Percentiles rank a stretch among this genome's conserved stretches.
These are phyloP conservation scores for Sandelia bainsii DNA, from an alignment of 2,797 vertebrate genomes.

Conservation along the genomic window DNA sequence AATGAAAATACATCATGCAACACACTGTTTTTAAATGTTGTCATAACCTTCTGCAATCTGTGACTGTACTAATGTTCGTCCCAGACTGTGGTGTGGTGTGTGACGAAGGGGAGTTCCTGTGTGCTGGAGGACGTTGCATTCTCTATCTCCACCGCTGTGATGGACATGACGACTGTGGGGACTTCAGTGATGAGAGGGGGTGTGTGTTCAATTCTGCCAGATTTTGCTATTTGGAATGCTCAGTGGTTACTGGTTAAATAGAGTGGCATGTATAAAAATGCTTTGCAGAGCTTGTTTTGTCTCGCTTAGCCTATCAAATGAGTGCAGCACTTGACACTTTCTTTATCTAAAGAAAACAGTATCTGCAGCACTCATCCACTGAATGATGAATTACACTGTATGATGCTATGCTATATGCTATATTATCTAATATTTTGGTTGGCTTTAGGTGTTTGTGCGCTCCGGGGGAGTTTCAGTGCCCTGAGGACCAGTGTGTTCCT, in stretches of 20 bases:
- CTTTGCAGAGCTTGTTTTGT: neutral
- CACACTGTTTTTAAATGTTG: neutral
- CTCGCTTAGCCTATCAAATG: neutral
- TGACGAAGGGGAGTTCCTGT: constrained; percentile 84
- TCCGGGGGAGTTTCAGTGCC: constrained; percentile 86
- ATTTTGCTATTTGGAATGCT: neutral
- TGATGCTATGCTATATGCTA: neutral
- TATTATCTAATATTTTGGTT: neutral
- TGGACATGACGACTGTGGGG: constrained; percentile 90
- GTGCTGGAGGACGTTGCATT: constrained; percentile 86
- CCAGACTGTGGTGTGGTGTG: constrained; percentile 89
- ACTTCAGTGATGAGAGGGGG: constrained; percentile 89
- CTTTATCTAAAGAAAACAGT: neutral
- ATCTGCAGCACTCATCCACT: neutral
- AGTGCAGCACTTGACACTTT: neutral
- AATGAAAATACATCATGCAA: neutral
- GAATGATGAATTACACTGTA: neutral
- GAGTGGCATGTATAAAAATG: neutral
- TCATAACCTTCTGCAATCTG: neutral
- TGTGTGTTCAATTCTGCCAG: constrained; percentile 59
- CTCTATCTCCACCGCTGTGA: constrained; percentile 88
- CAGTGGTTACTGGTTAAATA: neutral
- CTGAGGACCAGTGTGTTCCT: constrained; percentile 81
- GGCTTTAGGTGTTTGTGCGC: constrained; percentile 83
- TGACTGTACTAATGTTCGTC: neutral